Evolutionary conservation across 2,797 vertebrate genomes (phyloP).

Genomic region (Peromyscus melanophrys): DNA sequence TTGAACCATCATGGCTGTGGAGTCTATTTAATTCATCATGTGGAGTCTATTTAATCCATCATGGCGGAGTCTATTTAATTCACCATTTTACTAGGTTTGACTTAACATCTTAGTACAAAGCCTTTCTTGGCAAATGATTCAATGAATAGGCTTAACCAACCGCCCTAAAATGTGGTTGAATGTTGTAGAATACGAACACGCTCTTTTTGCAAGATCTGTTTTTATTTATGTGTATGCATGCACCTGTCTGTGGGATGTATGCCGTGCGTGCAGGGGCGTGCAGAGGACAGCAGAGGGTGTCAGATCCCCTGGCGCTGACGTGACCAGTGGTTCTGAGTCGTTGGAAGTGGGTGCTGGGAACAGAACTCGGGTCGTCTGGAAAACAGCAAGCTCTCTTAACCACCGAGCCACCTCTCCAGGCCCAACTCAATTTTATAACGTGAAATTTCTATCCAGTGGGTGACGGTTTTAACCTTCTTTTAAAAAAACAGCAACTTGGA

Average conservation of each 20-base stretch:
- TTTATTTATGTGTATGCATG: not conserved
- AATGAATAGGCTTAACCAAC: slow-evolving; percentile 4
- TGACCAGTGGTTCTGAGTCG: too few species aligned
- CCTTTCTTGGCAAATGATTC: slow-evolving; percentile 5
- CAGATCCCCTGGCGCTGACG: not conserved
- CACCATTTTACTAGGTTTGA: not conserved
- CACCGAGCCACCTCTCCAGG: not conserved
- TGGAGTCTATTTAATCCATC: not conserved
- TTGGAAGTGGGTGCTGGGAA: not conserved
- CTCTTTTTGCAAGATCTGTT: not conserved
- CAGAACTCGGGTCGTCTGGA: not conserved
- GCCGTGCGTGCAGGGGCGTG: not conserved
- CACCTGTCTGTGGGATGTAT: not conserved
- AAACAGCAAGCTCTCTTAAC: not conserved
- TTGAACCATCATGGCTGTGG: not conserved
- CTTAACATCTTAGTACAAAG: slow-evolving; percentile 26
- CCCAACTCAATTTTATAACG: not conserved
- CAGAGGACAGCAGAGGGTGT: not conserved
- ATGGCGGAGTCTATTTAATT: not conserved
- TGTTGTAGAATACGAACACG: not conserved
- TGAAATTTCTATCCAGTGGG: slow-evolving; percentile 6
- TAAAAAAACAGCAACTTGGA: not conserved
- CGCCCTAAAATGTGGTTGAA: not conserved
- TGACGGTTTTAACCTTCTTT: not conserved
- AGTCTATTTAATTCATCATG: not conserved